phyloP scores from a whole-genome alignment of 2,797 vertebrate genomes.

The Antrozous pallidus region DNA sequence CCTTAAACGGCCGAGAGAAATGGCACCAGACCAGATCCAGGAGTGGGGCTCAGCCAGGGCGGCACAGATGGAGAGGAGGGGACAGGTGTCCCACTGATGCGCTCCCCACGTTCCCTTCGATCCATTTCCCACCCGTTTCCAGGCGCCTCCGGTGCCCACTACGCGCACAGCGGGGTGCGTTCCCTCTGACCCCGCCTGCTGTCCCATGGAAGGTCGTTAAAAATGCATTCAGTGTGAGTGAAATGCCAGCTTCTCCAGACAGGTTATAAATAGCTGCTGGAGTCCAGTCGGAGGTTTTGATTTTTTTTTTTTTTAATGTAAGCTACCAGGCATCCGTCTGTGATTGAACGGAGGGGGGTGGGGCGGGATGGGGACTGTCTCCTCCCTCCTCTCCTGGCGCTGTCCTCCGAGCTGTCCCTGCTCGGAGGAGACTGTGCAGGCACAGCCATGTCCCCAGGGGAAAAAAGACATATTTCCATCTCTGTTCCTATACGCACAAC shows the following conservation, averaged over 20 bases:
- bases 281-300: constrained; percentile 64
- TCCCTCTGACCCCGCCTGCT: not conserved
- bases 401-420: not conserved
- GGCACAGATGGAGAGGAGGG: not conserved
- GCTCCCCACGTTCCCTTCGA: fast-evolving
- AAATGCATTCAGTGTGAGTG: constrained; percentile 29
- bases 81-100: not conserved
- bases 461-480: constrained; percentile 43
- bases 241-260: constrained; percentile 59
- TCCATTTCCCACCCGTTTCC: not conserved
- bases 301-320: constrained; percentile 25
- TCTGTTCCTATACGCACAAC: constrained; percentile 48
- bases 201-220: constrained; percentile 38
- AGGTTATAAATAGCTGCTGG: constrained; percentile 67
- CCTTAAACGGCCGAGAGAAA: fast-evolving
- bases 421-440: constrained; percentile 11
- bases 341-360: not conserved
- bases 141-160: fast-evolving
- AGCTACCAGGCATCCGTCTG: constrained; percentile 36
- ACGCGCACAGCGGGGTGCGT: fast-evolving
- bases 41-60: fast-evolving
- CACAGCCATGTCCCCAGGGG: constrained; percentile 23
- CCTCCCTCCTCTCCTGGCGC: not conserved
- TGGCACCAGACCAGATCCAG: fast-evolving
- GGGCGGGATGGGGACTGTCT: not conserved